Base-by-base conservation (phyloP, 2,113 vertebrate genomes). In the Oreotrochilus melanogaster region DNA sequence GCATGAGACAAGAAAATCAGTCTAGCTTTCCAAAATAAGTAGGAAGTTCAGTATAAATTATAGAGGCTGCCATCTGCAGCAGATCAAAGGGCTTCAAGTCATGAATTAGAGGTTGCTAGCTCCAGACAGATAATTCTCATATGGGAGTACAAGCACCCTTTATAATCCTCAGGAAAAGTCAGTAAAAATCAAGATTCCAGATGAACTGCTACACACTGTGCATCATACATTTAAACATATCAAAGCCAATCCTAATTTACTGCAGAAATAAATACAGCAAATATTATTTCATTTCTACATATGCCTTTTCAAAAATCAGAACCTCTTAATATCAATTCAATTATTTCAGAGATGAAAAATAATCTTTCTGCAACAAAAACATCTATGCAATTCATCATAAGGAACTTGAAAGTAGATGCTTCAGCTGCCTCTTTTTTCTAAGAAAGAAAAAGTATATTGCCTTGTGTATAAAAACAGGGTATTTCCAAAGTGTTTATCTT, bases 381-480 rank as follows among this genome's bases (percentile, higher is more conserved):
- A 84, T 65, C 78, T 78, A 37, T n/a, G 51, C 18, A 75, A 86
- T 69, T 95, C 79, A 76, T 92, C 95, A 78, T 54, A 84, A 91
- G 11, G 56, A 15, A 23, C 92, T 71, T 95, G 74, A 95, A 95
- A 82, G n/a, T 80, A 96, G 65, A 89, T 78, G 69, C 45, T 72
- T 87, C 71, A 89, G 62, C 27, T 66, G 18, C 81, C 84, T 91
- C 28, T 1, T 64, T 87, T 91, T 91, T 51, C 56, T 74, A 91
- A 72, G 24, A 37, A 72, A 48, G 33, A 93, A 18, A 89, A 91
- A 92, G 67, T 72, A 91, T 15, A 35, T 45, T 2, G 7, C 24
- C 25, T 87, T 69, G 39, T 13, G 30, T 45, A 85, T 39, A 93
- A 78, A 89, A 89, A 39, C 33, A 91, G 14, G 33, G 11, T 64